Evolutionary conservation across 2,888 invertebrate genomes (phyloP), one percentile per base, ranked within the genome.

Genomic region (Ametastegia equiseti): DNA sequence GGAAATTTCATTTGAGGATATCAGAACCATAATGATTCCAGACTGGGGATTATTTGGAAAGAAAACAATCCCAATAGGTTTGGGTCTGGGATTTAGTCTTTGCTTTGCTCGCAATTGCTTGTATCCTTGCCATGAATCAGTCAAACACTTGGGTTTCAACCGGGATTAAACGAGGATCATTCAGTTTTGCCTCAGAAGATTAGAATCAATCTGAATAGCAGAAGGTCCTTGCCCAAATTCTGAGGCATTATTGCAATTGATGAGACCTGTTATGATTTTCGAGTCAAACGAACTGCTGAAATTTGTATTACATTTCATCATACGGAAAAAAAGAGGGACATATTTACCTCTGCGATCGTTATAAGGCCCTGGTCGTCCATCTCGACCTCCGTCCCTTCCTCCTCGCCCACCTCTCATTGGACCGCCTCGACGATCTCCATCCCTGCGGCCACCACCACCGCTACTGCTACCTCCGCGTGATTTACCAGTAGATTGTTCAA

Each of bases 401-500:
- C 92, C 92, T 84, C 93, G 92, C 30, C 93, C 93, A 65, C 93
- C 93, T 82, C 94, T 92, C 93, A 93, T 93, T 88, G 89, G 93
- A 81, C 91, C 93, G 50, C 93, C 92, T 81, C 91, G 87, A 93
- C 94, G 83, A 93, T 94, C 89, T 92, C 93, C 88, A 92, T 92
- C 83, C 90, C 93, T 82, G 90, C 94, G 92, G 6, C 92, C 92
- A 1, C 92, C 92, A 0, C 92, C 30, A 30, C 93, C 93, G 19
- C 93, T 93, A 15, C 93, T 93, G 69, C 94, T 93, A 82, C 93
- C 92, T 0, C 94, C 94, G 67, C 95, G 94, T 82, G 96, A 95
- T 91, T 96, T 96, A 77, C 96, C 95, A 60, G 96, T 94, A 1
- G 96, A 96, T 84, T 95, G 95, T 91, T 98, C 97, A 3, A 98